These are phyloP conservation scores for Dorcus hopei DNA, from an alignment of 2,888 invertebrate species.

Conservation along the genomic window DNA sequence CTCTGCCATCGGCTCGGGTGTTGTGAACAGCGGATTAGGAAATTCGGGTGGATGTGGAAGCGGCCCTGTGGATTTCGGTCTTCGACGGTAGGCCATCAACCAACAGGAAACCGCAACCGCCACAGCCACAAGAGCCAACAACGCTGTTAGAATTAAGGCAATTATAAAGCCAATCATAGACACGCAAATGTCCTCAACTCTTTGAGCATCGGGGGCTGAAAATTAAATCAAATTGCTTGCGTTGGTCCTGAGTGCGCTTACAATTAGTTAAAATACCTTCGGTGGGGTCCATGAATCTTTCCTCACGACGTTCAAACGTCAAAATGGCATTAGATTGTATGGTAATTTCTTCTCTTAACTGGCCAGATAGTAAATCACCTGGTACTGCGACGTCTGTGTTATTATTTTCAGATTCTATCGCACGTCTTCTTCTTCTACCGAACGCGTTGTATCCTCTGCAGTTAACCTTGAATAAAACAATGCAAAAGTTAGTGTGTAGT, in stretches of 20 bases:
- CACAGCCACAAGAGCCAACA: slow-evolving; percentile 87
- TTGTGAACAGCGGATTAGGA: slow-evolving; percentile 89
- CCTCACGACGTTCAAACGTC: slow-evolving; percentile 82
- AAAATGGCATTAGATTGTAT: slow-evolving; percentile 89
- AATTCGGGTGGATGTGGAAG: slow-evolving; percentile 93
- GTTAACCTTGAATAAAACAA: slow-evolving; percentile 64
- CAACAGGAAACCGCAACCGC: slow-evolving; percentile 94
- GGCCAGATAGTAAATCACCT: slow-evolving; percentile 65
- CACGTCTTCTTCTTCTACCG: slow-evolving; percentile 75
- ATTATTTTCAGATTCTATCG: slow-evolving; percentile 54
- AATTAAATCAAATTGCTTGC: slow-evolving; percentile 18
- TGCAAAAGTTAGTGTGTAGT: background rate
- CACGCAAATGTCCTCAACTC: slow-evolving; percentile 84
- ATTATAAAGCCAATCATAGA: slow-evolving; percentile 92
- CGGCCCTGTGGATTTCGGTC: slow-evolving; percentile 84
- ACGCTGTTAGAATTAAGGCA: slow-evolving; percentile 86
- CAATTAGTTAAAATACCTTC: slow-evolving; percentile 56
- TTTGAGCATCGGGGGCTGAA: slow-evolving; percentile 55
- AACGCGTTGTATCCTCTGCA: slow-evolving; percentile 89
- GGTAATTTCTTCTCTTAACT: slow-evolving; percentile 87
- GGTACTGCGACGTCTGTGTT: slow-evolving; percentile 60
- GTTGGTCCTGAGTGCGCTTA: too few species aligned
- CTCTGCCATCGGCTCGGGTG: slow-evolving; percentile 75
- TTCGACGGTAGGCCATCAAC: slow-evolving; percentile 88
- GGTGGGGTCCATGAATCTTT: slow-evolving; percentile 73